phyloP scores from a whole-genome alignment of 2,888 invertebrate species.

The Trichopoda pennipes region DNA sequence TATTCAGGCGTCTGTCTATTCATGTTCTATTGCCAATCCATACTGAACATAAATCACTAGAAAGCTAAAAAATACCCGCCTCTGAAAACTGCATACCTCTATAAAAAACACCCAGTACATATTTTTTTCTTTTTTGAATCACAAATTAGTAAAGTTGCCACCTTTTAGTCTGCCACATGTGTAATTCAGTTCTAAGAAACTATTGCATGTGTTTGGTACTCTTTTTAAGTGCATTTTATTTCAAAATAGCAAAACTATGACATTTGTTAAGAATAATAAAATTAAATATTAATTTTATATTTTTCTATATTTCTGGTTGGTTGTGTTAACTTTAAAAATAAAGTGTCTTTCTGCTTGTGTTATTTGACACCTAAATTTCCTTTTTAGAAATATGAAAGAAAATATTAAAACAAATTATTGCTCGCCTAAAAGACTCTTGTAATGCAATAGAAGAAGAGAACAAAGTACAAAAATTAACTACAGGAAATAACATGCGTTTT shows the following conservation, averaged over 20 bases:
- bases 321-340: not conserved
- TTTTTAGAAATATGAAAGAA: not conserved
- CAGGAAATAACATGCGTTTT: too few relatives aligned
- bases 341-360: conserved; percentile 5
- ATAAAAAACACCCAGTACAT: too few relatives aligned
- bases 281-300: conserved; percentile 10
- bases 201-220: conserved; percentile 38
- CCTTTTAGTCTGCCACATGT: conserved; percentile 62
- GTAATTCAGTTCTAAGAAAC: conserved; percentile 51
- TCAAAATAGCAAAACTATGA: not conserved
- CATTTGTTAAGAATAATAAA: conserved; percentile 3
- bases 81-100: too few relatives aligned
- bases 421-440: not conserved
- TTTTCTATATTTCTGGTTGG: not conserved
- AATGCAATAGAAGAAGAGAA: too few relatives aligned
- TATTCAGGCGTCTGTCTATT: too few relatives aligned
- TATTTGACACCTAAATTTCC: conserved; percentile 19
- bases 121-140: not conserved
- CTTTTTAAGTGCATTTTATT: not conserved
- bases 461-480: too few relatives aligned
- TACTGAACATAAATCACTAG: too few relatives aligned
- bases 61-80: too few relatives aligned
- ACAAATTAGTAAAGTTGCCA: conserved; percentile 49
- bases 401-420: conserved; percentile 13
- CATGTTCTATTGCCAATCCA: too few relatives aligned